Percentiles rank a stretch among this genome's conserved stretches.
Evolutionary conservation across 2,888 invertebrate species (phyloP).

Genomic region (Noctua pronuba): DNA sequence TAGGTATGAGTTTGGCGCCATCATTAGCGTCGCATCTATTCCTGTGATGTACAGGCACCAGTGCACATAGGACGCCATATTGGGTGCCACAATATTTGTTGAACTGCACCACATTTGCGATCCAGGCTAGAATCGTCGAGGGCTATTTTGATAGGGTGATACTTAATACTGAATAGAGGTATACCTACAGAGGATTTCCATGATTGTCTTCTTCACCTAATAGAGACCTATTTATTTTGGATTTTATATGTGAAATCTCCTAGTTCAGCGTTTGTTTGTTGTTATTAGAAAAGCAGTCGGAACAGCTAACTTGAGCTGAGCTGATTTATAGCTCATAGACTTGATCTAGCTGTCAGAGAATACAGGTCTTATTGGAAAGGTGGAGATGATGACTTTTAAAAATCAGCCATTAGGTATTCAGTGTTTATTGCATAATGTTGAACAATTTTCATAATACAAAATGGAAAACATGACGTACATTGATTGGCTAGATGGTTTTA

Average conservation of each 20-base stretch:
- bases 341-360: not conserved
- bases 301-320: not conserved
- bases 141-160: not conserved
- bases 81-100: not conserved
- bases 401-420: not conserved
- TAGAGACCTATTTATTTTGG: not conserved
- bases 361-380: not conserved
- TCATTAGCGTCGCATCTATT: not conserved
- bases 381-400: not conserved
- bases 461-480: not conserved
- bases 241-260: not conserved
- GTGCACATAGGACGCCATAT: not conserved
- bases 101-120: not conserved
- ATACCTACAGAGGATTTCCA: not conserved
- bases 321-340: not conserved
- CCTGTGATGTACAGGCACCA: not conserved
- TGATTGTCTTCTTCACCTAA: not conserved
- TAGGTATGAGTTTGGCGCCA: not conserved
- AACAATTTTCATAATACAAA: conserved; percentile 2
- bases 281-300: not conserved
- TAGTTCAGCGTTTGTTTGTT: not conserved
- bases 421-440: not conserved
- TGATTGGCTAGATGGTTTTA: not conserved
- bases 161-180: not conserved
- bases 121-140: not conserved